A percentile compares a stretch with the other conserved stretches of the same genome.
Evolutionary conservation across 2,888 invertebrate genomes (phyloP).

Genomic region (Plagodis pulveraria): DNA sequence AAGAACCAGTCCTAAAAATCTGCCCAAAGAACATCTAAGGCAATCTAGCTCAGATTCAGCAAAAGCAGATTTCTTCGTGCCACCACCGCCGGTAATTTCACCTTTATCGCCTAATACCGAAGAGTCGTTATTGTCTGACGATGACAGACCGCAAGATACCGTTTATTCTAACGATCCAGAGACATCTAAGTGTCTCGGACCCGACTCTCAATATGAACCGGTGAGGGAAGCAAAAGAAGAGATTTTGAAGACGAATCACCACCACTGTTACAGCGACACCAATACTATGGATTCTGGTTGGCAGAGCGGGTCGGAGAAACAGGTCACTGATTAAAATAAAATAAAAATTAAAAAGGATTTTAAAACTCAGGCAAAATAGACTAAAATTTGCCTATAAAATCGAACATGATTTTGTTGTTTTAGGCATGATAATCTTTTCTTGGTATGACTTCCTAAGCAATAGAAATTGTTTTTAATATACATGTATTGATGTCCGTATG

Average conservation of each 20-base stretch:
- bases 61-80: slow-evolving; percentile 65
- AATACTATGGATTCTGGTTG: slow-evolving; percentile 88
- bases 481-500: no score
- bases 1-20: slow-evolving; percentile 53
- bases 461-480: no score
- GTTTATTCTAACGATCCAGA: slow-evolving; percentile 72
- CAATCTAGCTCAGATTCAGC: slow-evolving; percentile 25
- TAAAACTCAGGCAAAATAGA: no score
- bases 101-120: slow-evolving; percentile 76
- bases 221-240: slow-evolving; percentile 70
- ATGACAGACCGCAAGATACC: slow-evolving; percentile 58
- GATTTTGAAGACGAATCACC: slow-evolving; percentile 70
- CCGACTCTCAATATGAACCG: slow-evolving; percentile 76
- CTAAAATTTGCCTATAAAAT: no score
- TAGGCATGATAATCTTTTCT: no score
- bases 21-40: slow-evolving; percentile 29
- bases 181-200: slow-evolving; percentile 66
- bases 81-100: slow-evolving; percentile 60
- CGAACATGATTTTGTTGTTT: no score
- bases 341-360: no score
- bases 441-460: no score
- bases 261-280: slow-evolving; percentile 84
- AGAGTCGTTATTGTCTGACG: slow-evolving; percentile 72
- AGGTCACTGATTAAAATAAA: slow-evolving; percentile 71
- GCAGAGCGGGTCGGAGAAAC: slow-evolving; percentile 88